phyloP scores from a whole-genome alignment of 2,797 vertebrate species.

The Choloepus didactylus region DNA sequence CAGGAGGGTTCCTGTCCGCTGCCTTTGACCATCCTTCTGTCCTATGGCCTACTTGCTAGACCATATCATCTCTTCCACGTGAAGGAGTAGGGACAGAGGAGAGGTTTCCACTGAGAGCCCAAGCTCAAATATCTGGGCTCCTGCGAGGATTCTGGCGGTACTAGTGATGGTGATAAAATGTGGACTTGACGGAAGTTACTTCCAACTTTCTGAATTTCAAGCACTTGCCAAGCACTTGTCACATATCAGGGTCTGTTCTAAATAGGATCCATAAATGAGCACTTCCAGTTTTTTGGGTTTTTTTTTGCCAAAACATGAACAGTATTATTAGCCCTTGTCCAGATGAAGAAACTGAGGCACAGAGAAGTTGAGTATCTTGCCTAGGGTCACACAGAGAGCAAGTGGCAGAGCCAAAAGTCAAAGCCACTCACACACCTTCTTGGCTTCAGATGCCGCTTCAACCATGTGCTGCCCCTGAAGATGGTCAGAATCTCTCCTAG shows the following conservation, averaged over 20 bases:
- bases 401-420: not conserved
- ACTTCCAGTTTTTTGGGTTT: not conserved
- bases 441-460: no score
- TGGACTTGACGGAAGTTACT: not conserved
- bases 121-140: no score
- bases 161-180: not conserved
- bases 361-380: not conserved
- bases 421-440: not conserved
- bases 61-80: rapidly evolving
- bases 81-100: not conserved
- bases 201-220: constrained; percentile 22
- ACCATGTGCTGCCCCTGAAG: rapidly evolving
- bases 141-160: not conserved
- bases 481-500: not conserved
- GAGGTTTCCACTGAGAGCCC: not conserved
- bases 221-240: not conserved
- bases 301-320: not conserved
- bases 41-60: not conserved
- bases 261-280: not conserved
- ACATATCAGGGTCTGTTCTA: not conserved
- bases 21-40: not conserved
- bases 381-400: not conserved
- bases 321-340: not conserved
- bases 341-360: not conserved
- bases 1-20: not conserved